Evolutionary conservation across 2,888 invertebrate genomes (phyloP), one percentile per base, ranked within the genome.

Genomic region (Tetranychus truncatus): DNA sequence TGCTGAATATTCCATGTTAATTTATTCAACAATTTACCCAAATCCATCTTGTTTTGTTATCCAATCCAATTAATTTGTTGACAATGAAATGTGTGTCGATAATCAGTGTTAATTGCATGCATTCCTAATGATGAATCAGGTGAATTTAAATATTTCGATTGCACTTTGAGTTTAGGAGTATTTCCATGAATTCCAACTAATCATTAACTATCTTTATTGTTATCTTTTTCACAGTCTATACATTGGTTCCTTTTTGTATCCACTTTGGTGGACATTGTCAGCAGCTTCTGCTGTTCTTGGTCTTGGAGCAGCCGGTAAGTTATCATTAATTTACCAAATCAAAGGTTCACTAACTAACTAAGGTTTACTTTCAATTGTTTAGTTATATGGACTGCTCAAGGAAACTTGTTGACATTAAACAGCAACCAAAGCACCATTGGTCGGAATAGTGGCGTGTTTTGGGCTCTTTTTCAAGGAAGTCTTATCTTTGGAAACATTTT

Each of bases 381-480:
- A 83, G 84, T 94, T 72, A 90, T 95, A 78, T 97, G 97, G 96
- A 95, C 95, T 0, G 86, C 92, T 0, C 96, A 97, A 84, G 97
- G 97, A 55, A 89, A 88, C 79, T 92, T 91, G 82, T 84, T 97
- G 75, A 92, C 95, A 0, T 85, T 92, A 76, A 95, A 95, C 86
- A 95, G 95, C 78, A 89, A 90, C 79, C 84, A 88, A 0, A 87
- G 88, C 0, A 95, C 92, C 0, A 93, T 96, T 82, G 90, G 92
- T 9, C 86, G 95, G 79, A 95, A 97, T 84, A 92, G 94, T 15
- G 95, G 96, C 15, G 86, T 97, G 73, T 97, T 97, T 83, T 97
- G 96, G 96, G 95, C 95, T 0, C 88, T 97, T 84, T 86, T 95
- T 78, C 95, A 96, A 83, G 89, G 89, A 85, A 96, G 96, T 81